These are phyloP conservation scores for Vimba vimba DNA, from an alignment of 2,113 vertebrate species.

Conservation along the genomic window DNA sequence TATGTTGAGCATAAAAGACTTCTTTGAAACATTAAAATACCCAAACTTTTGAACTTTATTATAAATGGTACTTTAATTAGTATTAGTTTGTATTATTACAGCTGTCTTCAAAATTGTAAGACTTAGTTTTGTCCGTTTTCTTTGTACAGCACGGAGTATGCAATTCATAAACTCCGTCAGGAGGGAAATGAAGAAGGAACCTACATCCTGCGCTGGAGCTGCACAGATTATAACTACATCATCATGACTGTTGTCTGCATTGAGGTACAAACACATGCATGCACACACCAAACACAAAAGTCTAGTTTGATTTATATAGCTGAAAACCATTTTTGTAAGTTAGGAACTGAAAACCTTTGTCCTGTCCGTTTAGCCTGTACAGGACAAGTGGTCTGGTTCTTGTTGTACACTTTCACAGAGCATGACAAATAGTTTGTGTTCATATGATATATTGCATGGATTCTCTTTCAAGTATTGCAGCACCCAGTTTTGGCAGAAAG, in stretches of 20 bases:
- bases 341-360: not conserved
- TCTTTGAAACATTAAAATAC: too few species aligned
- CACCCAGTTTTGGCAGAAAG: not conserved
- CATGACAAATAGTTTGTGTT: conserved; percentile 1
- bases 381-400: not conserved
- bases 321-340: not conserved
- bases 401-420: not conserved
- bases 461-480: not conserved
- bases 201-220: conserved; percentile 95
- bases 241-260: conserved; percentile 94
- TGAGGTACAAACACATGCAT: conserved; percentile 69
- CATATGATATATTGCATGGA: not conserved
- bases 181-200: conserved; percentile 91
- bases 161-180: conserved; percentile 88
- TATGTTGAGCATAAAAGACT: too few species aligned
- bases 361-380: not conserved
- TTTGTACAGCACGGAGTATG: conserved; percentile 88
- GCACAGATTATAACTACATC: conserved; percentile 92
- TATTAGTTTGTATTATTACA: not conserved
- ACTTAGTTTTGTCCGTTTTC: not conserved
- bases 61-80: not conserved
- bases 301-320: not conserved
- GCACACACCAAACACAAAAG: not conserved
- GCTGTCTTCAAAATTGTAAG: not conserved
- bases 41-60: too few species aligned